Conservation (phyloP, 1,140 invertebrate species). For the Hylaeus volcanicus region DNA sequence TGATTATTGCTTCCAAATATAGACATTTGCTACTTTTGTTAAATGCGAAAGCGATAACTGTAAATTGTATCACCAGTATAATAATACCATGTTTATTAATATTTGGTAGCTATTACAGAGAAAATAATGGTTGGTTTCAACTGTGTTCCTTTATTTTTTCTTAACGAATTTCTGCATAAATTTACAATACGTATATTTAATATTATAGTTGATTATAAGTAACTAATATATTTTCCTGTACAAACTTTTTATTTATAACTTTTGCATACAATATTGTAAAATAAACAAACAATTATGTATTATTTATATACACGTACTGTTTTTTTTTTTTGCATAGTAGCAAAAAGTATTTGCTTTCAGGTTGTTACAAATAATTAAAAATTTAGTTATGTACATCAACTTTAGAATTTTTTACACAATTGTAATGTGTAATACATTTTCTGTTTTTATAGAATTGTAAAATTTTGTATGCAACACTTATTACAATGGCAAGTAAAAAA, state of each 20-base stretch:
- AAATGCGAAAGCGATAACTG: background rate
- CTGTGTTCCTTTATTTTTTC: background rate
- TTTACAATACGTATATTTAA: constrained; percentile 33
- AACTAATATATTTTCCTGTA: constrained; percentile 52
- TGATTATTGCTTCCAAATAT: constrained; percentile 9
- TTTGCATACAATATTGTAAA: constrained; percentile 19
- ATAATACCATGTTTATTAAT: background rate
- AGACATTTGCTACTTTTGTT: background rate
- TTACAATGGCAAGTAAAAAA: background rate
- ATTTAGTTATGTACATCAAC: constrained; percentile 7
- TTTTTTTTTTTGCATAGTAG: constrained; percentile 1
- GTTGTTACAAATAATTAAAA: constrained; percentile 29
- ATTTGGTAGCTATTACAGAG: background rate
- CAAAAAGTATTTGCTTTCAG: constrained; percentile 37
- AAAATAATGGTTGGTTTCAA: background rate
- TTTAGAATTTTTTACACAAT: constrained; percentile 36
- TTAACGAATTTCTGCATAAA: background rate
- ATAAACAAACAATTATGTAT: constrained; percentile 21
- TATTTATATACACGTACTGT: constrained; percentile 32
- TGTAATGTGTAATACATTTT: constrained; percentile 31
- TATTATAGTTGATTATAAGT: constrained; percentile 30
- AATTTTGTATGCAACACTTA: constrained; percentile 18
- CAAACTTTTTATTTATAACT: constrained; percentile 39
- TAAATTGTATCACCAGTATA: background rate
- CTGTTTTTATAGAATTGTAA: constrained; percentile 7